Percentiles rank a stretch among this genome's conserved stretches.
Evolutionary conservation across 2,888 invertebrate species (phyloP).

Genomic region (Ligdia adustata): DNA sequence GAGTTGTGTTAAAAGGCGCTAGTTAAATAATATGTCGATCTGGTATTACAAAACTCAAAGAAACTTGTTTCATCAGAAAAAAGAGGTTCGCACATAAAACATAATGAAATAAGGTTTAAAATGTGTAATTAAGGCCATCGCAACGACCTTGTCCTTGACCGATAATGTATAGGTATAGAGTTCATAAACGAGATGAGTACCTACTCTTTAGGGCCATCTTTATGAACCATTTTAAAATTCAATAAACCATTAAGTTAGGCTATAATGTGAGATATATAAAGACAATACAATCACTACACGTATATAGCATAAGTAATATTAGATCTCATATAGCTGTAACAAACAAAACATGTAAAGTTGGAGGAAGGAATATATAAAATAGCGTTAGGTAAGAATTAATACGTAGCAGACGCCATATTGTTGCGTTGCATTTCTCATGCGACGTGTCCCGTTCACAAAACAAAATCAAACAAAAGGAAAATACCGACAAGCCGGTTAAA

Average conservation of each 20-base stretch:
- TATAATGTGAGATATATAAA: too few species aligned
- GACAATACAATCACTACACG: too few species aligned
- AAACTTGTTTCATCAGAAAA: slow-evolving; percentile 10
- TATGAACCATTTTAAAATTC: too few species aligned
- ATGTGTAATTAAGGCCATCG: slow-evolving; percentile 14
- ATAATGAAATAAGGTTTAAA: slow-evolving; percentile 6
- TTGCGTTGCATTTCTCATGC: slow-evolving; percentile 82
- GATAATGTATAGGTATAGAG: slow-evolving; percentile 24
- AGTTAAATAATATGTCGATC: too few species aligned
- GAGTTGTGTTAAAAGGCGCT: too few species aligned
- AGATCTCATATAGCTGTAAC: too few species aligned
- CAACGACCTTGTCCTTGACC: slow-evolving; percentile 12
- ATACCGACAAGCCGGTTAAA: slow-evolving; percentile 82
- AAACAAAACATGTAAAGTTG: too few species aligned
- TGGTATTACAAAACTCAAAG: too few species aligned
- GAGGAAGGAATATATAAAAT: too few species aligned
- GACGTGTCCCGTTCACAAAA: slow-evolving; percentile 79
- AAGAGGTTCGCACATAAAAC: slow-evolving; percentile 6
- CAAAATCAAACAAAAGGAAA: slow-evolving; percentile 81
- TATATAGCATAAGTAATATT: too few species aligned
- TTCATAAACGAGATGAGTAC: slow-evolving; percentile 6
- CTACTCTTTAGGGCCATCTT: too few species aligned
- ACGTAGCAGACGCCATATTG: slow-evolving; percentile 75
- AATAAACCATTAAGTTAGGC: too few species aligned
- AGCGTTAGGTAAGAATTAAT: slow-evolving; percentile 9